These are phyloP conservation scores for Abramis brama DNA, from an alignment of 2,113 vertebrate genomes.

Conservation along the genomic window DNA sequence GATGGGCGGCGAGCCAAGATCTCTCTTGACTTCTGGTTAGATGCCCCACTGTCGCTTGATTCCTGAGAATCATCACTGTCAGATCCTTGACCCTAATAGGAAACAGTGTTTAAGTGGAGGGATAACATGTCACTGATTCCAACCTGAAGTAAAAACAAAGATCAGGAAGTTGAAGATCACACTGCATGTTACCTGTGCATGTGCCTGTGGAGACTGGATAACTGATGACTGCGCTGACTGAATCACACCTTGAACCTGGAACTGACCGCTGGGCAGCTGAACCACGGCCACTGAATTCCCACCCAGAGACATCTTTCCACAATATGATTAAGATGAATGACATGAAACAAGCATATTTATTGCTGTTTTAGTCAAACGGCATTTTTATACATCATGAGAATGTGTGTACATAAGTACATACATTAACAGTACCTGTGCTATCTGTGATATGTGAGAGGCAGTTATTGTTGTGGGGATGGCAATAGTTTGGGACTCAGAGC, in stretches of 20 bases:
- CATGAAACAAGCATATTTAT: neutral
- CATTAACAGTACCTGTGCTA: constrained; percentile 69
- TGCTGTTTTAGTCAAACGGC: neutral
- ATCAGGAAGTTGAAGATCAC: neutral
- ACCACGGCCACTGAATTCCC: constrained; percentile 92
- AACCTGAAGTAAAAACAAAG: neutral
- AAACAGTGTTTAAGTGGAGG: neutral
- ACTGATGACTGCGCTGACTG: constrained; percentile 97
- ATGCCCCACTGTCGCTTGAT: constrained; percentile 95
- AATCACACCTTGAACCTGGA: constrained; percentile 99
- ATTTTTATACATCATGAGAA: constrained; percentile 1
- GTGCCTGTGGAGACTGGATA: constrained; percentile 96
- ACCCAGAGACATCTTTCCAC: constrained; percentile 84
- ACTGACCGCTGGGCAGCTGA: constrained; percentile 95
- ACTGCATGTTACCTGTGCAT: constrained; percentile 85
- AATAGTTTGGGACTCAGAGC: constrained; percentile 70
- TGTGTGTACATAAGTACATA: neutral
- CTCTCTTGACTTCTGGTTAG: constrained; percentile 96
- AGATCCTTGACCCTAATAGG: constrained; percentile 59
- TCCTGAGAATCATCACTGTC: constrained; percentile 99
- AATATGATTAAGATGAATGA: neutral
- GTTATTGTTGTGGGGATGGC: constrained; percentile 72
- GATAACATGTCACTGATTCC: neutral
- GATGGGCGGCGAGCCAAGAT: constrained; percentile 96
- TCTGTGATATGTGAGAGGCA: constrained; percentile 74